Base-by-base conservation (phyloP, 2,113 vertebrate species). In the Emberiza fucata region DNA sequence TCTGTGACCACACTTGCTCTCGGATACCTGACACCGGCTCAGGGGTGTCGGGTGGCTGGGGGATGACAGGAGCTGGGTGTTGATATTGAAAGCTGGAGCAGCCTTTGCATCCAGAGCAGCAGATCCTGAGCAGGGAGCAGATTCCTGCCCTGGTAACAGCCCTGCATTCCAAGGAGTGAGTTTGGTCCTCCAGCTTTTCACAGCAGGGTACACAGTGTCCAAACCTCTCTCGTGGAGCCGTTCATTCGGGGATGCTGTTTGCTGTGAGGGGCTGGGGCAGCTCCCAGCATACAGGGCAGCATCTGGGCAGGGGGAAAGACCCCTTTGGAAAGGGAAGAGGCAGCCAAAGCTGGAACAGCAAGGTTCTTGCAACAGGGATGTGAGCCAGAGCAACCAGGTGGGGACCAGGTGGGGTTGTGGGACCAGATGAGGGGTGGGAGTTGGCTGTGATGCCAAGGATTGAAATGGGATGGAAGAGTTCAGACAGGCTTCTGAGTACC, bases 1-100 rank as follows among this genome's bases (percentile, higher is more conserved):
- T n/a, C 51, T 63, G 40, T 42, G 10, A 50, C 50, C 4, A 3
- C 2, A 1, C 59, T 40, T 45, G 40, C 56, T 83, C 51, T 56
- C 20, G 1, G 9, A 6, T 50, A 25, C 9, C 50, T 0, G 3
- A 40, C 45, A 25, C 5, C 2, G 0, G 39, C 64, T 51, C 22
- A 1, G 28, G 28, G 28, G 44, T 82, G 35, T 61, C 40, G 2
- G 35, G 51, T 60, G 53, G 16, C 57, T 39, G 28, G 22, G 29
- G 48, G 12, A 7, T 44, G 19, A 16, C 5, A 33, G 20, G 61
- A 79, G 35, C 42, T 81, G 31, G 16, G 12, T 64, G 65, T 63
- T 71, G 19, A 35, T 53, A 35, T 24, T 56, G 33, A 54, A 78
- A 86, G 45, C 69, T 16, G 6, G 9, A 59, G 53, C 60, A 70